Percentiles rank a stretch among this genome's conserved stretches.
Evolutionary conservation across 2,888 invertebrate genomes (phyloP).

Genomic region (Hydrotaea diabolus): DNA sequence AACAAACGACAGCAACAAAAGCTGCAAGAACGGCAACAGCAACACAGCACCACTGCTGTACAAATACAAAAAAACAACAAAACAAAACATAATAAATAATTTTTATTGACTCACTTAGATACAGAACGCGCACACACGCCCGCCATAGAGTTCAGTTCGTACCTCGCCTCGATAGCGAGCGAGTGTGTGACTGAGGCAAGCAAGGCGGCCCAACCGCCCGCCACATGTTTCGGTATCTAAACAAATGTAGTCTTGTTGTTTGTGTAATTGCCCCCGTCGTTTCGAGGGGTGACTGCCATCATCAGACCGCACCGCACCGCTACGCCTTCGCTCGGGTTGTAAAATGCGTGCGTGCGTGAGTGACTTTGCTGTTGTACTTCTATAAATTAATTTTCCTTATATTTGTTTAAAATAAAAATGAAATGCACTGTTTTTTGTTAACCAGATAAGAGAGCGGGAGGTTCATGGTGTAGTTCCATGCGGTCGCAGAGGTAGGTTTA

Average conservation of each 20-base stretch:
- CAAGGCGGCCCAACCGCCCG: neutral
- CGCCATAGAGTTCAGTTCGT: no score
- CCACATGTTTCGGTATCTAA: slow-evolving; percentile 58
- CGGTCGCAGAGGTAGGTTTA: neutral
- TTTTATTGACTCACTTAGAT: slow-evolving; percentile 58
- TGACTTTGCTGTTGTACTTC: slow-evolving; percentile 9
- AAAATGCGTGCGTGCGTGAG: slow-evolving; percentile 52
- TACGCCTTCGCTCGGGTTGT: neutral
- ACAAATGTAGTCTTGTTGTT: slow-evolving; percentile 33
- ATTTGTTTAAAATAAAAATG: neutral
- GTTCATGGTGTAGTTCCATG: neutral
- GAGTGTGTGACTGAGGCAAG: neutral
- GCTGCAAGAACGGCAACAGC: slow-evolving; percentile 49
- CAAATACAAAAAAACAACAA: slow-evolving; percentile 37
- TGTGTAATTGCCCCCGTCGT: slow-evolving; percentile 27
- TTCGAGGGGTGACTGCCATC: neutral
- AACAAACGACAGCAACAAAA: slow-evolving; percentile 38
- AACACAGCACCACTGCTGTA: neutral
- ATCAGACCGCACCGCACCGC: no score
- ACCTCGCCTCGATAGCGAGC: no score
- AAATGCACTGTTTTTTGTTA: neutral
- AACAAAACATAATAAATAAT: slow-evolving; percentile 40
- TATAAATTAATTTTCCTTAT: slow-evolving; percentile 2
- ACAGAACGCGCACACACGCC: neutral
- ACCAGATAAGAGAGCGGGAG: neutral